Percentiles rank a stretch among this genome's conserved stretches.
Conservation (phyloP, 2,113 vertebrate genomes). For the Caranx melampygus region DNA sequence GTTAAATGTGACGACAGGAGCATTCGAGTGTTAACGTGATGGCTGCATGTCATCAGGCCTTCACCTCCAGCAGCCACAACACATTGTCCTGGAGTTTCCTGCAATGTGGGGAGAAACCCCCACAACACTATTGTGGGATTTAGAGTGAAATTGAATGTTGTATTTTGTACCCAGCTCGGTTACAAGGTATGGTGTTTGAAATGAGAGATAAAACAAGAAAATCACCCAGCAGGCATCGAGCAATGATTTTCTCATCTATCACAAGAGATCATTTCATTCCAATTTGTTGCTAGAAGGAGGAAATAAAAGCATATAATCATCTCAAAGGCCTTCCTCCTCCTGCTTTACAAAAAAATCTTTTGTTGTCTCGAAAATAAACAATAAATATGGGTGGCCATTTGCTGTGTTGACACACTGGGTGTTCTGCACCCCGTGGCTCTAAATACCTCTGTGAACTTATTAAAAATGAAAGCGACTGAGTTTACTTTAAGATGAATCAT, state of each 20-base stretch:
- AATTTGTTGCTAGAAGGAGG: conserved; percentile 72
- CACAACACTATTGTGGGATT: conserved; percentile 59
- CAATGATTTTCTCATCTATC: conserved; percentile 73
- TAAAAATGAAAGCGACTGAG: background rate
- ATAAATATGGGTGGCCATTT: conserved; percentile 47
- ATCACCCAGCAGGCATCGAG: conserved; percentile 63
- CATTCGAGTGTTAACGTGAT: conserved; percentile 43
- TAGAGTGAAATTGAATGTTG: conserved; percentile 68
- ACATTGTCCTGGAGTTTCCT: conserved; percentile 54
- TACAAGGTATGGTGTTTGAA: conserved; percentile 54
- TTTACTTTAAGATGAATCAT: background rate
- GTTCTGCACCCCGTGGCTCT: background rate
- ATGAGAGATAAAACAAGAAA: conserved; percentile 66
- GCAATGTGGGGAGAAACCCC: conserved; percentile 35
- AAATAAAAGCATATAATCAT: conserved; percentile 71
- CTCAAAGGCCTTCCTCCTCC: conserved; percentile 53
- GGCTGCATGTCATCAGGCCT: conserved; percentile 46
- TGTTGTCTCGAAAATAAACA: conserved; percentile 60
- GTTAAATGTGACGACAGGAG: conserved; percentile 34
- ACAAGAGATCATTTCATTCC: conserved; percentile 75
- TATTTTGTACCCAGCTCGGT: conserved; percentile 53
- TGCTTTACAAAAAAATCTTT: conserved; percentile 43
- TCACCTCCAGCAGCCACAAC: conserved; percentile 33
- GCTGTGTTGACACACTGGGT: conserved; percentile 47
- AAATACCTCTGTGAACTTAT: conserved; percentile 16